phyloP scores from a whole-genome alignment of 1,140 invertebrate genomes.

The Drosophila asahinai region DNA sequence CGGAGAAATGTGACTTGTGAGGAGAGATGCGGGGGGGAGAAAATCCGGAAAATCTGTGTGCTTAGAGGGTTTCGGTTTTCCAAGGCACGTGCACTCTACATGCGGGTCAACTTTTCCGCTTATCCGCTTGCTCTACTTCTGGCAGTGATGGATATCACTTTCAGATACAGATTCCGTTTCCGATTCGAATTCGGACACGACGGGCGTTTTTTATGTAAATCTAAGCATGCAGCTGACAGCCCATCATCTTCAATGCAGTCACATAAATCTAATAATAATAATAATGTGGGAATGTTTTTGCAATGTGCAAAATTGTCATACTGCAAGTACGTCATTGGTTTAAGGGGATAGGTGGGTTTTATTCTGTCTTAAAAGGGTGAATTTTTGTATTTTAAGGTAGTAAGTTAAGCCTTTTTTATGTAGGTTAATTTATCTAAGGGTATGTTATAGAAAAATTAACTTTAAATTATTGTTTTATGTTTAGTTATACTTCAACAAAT shows the following conservation, averaged over 20 bases:
- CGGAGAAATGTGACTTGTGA: constrained; percentile 30
- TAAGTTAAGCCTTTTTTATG: background rate
- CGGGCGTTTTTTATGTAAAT: constrained; percentile 2
- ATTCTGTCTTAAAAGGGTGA: too few relatives aligned
- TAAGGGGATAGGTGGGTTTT: background rate
- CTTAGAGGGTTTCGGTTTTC: constrained; percentile 14
- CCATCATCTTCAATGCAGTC: background rate
- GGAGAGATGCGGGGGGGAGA: background rate
- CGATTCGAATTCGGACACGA: constrained; percentile 6
- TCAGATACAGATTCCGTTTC: constrained; percentile 14
- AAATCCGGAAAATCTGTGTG: constrained; percentile 25
- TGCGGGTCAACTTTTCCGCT: constrained; percentile 23
- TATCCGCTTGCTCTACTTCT: background rate
- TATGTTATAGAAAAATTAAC: too few relatives aligned
- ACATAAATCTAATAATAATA: constrained; percentile 30
- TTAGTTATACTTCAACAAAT: too few relatives aligned
- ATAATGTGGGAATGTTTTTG: background rate
- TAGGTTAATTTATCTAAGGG: background rate
- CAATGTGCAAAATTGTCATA: background rate
- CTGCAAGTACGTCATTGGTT: background rate
- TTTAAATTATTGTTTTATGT: too few relatives aligned
- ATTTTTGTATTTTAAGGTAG: background rate
- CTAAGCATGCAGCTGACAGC: constrained; percentile 57
- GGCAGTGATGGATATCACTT: constrained; percentile 41
- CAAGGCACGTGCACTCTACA: constrained; percentile 43